Conservation (phyloP, 2,113 vertebrate species). For the Oreamnos americanus region DNA sequence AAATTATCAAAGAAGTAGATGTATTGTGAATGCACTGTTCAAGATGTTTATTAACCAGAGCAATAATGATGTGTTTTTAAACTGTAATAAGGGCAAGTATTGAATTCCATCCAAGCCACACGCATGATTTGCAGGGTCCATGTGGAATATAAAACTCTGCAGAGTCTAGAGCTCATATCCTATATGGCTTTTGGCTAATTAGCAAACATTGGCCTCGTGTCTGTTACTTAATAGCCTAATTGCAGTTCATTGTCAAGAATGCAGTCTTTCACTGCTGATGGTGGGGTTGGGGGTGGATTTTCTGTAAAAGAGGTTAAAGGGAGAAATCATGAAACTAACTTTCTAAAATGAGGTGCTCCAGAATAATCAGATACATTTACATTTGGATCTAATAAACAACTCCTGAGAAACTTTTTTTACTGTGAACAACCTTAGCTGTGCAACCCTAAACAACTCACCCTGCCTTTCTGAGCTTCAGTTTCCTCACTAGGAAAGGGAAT, state of each 20-base stretch:
- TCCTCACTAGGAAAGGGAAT: not conserved
- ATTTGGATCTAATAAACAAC: slow-evolving; percentile 36
- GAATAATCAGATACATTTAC: not conserved
- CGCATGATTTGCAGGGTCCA: not conserved
- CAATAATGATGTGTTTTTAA: not conserved
- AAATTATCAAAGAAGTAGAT: not conserved
- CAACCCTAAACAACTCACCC: not conserved
- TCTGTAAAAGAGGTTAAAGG: not conserved
- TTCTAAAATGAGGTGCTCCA: not conserved
- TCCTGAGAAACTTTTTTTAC: not conserved
- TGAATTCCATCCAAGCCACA: slow-evolving; percentile 33
- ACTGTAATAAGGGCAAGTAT: not conserved
- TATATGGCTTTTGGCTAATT: slow-evolving; percentile 35
- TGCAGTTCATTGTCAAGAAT: not conserved
- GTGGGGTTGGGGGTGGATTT: not conserved
- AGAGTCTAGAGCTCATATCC: not conserved
- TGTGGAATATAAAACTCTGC: not conserved
- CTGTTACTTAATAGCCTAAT: not conserved
- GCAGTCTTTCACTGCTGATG: not conserved
- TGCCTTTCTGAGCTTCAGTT: not conserved
- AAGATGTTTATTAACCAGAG: not conserved
- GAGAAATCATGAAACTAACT: not conserved
- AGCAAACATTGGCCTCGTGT: not conserved
- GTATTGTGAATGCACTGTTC: not conserved
- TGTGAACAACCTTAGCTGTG: not conserved